phyloP scores from a whole-genome alignment of 1,140 invertebrate genomes.

The Orchestia grillus region DNA sequence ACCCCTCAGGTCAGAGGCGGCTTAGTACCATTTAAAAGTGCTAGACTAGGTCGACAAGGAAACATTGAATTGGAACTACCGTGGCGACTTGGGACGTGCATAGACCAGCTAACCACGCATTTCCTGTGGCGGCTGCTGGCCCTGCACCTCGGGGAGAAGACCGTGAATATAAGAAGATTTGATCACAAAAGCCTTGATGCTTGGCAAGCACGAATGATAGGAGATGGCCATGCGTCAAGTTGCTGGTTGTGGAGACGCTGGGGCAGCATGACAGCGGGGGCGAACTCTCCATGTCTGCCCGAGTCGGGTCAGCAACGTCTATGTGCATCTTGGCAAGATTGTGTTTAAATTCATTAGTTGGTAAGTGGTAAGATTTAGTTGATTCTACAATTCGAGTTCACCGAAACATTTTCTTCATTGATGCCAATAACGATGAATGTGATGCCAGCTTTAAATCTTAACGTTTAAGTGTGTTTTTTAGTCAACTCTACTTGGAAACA shows the following conservation, averaged over 20 bases:
- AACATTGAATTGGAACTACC: not conserved
- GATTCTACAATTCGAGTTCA: not conserved
- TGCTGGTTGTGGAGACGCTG: not conserved
- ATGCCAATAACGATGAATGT: not conserved
- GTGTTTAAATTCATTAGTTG: not conserved
- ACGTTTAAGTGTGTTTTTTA: not conserved
- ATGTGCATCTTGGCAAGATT: not conserved
- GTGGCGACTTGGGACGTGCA: not conserved
- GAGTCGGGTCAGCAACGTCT: not conserved
- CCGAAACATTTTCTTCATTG: not conserved
- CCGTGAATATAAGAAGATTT: slow-evolving; percentile 8
- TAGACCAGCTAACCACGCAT: not conserved
- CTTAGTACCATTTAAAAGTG: not conserved
- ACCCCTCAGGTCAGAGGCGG: too few species aligned
- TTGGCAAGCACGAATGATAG: not conserved
- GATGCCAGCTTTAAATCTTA: not conserved
- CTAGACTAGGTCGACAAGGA: not conserved
- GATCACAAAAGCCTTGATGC: slow-evolving; percentile 7
- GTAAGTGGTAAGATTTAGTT: not conserved
- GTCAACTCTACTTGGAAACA: not conserved
- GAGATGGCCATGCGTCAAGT: not conserved
- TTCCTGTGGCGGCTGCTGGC: not conserved
- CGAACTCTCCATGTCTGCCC: not conserved
- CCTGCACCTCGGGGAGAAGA: not conserved
- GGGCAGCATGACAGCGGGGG: not conserved